phyloP scores from a whole-genome alignment of 2,888 invertebrate genomes.

The Hylaea fasciaria region DNA sequence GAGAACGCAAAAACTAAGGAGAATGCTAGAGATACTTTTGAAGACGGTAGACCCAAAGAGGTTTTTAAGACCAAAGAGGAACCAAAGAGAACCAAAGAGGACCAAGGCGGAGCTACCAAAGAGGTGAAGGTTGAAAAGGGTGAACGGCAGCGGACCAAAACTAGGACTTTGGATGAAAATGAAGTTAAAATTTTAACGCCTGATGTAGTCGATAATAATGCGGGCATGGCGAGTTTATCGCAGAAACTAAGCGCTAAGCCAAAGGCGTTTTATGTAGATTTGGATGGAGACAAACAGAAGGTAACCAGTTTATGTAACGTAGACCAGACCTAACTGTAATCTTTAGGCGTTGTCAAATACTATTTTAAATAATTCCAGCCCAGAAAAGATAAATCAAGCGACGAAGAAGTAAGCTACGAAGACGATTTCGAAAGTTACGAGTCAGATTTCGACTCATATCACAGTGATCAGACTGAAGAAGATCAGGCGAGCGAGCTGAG shows the following conservation, averaged over 20 bases:
- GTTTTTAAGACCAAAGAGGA: too few relatives aligned
- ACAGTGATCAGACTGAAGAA: conserved; percentile 48
- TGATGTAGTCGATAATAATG: conserved; percentile 68
- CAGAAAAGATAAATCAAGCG: conserved; percentile 55
- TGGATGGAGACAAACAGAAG: conserved; percentile 57
- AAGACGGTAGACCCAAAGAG: conserved; percentile 11
- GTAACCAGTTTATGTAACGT: conserved; percentile 42
- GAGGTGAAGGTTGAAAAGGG: conserved; percentile 30
- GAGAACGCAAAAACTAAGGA: conserved; percentile 22
- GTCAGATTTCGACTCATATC: conserved; percentile 80
- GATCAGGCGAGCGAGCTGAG: conserved; percentile 23
- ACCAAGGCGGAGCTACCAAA: conserved; percentile 29
- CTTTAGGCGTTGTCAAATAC: too few relatives aligned
- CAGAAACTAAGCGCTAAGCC: conserved; percentile 65
- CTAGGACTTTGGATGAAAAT: conserved; percentile 74
- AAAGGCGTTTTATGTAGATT: conserved; percentile 72
- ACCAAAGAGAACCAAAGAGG: conserved; percentile 19
- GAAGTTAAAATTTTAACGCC: conserved; percentile 73
- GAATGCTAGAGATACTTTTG: conserved; percentile 18
- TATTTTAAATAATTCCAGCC: conserved; percentile 28
- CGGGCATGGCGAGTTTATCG: conserved; percentile 67
- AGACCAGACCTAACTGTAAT: too few relatives aligned
- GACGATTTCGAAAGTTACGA: conserved; percentile 83
- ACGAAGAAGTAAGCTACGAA: conserved; percentile 75
- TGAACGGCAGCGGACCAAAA: conserved; percentile 66